These are phyloP conservation scores for Anagyrus pseudococci DNA, from an alignment of 2,888 invertebrate genomes.

Conservation along the genomic window DNA sequence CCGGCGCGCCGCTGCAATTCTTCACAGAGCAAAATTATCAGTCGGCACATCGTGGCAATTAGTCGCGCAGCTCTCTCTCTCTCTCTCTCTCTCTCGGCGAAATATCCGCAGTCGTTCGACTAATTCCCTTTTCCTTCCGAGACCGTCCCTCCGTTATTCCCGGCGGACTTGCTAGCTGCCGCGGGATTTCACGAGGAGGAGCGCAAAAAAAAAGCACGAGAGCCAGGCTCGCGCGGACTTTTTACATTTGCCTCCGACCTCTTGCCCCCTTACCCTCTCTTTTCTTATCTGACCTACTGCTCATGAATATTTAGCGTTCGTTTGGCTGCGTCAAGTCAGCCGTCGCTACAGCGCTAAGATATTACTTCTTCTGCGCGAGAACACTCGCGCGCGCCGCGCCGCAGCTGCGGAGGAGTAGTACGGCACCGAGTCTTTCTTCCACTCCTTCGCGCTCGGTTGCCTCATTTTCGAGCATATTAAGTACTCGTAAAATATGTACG, in stretches of 20 bases:
- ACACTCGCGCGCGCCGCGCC: not conserved
- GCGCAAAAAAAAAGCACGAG: too few species aligned
- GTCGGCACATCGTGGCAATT: slow-evolving; percentile 17
- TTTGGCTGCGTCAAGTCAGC: slow-evolving; percentile 29
- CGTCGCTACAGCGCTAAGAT: slow-evolving; percentile 19
- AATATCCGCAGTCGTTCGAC: slow-evolving; percentile 12
- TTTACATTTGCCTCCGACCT: not conserved
- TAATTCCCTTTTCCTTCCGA: slow-evolving; percentile 14
- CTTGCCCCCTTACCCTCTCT: not conserved
- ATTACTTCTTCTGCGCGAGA: slow-evolving; percentile 17
- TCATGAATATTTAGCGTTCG: slow-evolving; percentile 35
- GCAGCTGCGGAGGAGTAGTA: too few species aligned
- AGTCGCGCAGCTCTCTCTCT: too few species aligned
- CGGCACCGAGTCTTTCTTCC: slow-evolving; percentile 12
- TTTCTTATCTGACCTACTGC: not conserved
- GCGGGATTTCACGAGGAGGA: slow-evolving; percentile 19
- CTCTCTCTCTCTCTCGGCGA: too few species aligned
- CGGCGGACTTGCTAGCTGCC: not conserved
- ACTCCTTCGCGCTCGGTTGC: not conserved
- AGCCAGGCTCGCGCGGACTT: too few species aligned
- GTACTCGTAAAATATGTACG: slow-evolving; percentile 9
- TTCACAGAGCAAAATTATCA: slow-evolving; percentile 29
- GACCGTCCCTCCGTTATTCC: slow-evolving; percentile 3
- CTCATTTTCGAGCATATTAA: slow-evolving; percentile 23
- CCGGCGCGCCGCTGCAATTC: too few species aligned